Evolutionary conservation across 2,113 vertebrate genomes (phyloP).

Genomic region (Melanostigma gelatinosum): DNA sequence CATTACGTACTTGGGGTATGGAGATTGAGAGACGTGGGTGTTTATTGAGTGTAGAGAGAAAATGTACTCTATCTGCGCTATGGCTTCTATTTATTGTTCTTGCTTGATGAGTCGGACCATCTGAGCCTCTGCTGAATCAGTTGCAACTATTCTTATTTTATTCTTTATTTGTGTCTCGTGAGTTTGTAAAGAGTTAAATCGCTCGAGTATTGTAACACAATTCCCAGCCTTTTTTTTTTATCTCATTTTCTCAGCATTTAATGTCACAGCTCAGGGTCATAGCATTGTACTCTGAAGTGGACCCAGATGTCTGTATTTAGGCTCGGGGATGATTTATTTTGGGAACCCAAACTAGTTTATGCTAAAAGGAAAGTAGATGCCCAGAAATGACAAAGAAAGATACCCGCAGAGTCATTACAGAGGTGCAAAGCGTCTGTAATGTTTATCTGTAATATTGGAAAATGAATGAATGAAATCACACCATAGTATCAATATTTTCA

Average conservation of each 20-base stretch:
- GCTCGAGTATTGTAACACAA: constrained; percentile 17
- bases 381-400: background rate
- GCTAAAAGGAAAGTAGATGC: background rate
- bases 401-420: background rate
- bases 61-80: background rate
- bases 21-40: background rate
- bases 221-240: constrained; percentile 20
- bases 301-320: constrained; percentile 20
- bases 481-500: background rate
- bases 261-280: constrained; percentile 25
- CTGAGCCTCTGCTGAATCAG: constrained; percentile 12
- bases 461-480: background rate
- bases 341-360: background rate
- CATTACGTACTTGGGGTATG: background rate
- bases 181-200: constrained; percentile 21
- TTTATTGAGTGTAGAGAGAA: background rate
- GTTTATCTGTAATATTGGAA: background rate
- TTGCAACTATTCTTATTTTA: constrained; percentile 7
- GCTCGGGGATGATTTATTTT: background rate
- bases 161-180: constrained; percentile 6
- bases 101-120: constrained; percentile 18
- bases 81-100: constrained; percentile 3
- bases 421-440: background rate
- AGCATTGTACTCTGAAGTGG: constrained; percentile 18
- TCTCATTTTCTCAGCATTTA: constrained; percentile 36